Evolutionary conservation across 2,797 vertebrate species (phyloP).

Genomic region (Crax fasciolata): DNA sequence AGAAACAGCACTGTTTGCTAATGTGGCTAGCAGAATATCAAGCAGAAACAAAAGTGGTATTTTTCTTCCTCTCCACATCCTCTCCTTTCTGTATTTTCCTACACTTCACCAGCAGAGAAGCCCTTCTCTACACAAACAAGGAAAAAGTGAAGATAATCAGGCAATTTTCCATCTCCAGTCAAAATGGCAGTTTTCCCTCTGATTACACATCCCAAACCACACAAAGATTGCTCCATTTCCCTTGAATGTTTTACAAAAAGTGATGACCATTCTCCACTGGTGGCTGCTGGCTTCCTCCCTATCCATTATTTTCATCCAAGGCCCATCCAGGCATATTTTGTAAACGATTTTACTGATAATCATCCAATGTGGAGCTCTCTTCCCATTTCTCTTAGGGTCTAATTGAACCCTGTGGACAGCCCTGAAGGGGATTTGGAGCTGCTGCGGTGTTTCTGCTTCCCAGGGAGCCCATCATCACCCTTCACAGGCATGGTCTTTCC

Average conservation of each 20-base stretch:
- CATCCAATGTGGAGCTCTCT: neutral
- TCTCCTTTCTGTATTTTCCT: neutral
- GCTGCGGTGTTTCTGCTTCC: neutral
- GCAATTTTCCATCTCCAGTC: conserved; percentile 25
- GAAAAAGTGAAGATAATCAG: neutral
- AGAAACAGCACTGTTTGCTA: neutral
- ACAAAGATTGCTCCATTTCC: neutral
- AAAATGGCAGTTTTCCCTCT: neutral
- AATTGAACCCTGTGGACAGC: conserved; percentile 27
- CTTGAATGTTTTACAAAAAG: neutral
- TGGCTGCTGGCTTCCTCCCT: neutral
- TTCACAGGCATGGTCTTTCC: neutral
- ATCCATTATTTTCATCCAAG: neutral
- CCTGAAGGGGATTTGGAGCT: neutral
- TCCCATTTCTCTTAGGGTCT: conserved; percentile 44
- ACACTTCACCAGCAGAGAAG: neutral
- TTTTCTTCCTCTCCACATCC: neutral
- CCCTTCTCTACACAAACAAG: neutral
- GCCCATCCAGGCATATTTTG: conserved; percentile 24
- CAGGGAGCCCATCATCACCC: neutral
- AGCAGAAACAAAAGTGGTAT: neutral
- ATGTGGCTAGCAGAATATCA: neutral
- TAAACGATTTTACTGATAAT: conserved; percentile 55
- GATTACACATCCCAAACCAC: conserved; percentile 37
- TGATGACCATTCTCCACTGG: neutral